Percentiles rank a stretch among this genome's conserved stretches.
Conservation (phyloP, 2,888 invertebrate genomes). For the Brachypalpus laphriformis region DNA sequence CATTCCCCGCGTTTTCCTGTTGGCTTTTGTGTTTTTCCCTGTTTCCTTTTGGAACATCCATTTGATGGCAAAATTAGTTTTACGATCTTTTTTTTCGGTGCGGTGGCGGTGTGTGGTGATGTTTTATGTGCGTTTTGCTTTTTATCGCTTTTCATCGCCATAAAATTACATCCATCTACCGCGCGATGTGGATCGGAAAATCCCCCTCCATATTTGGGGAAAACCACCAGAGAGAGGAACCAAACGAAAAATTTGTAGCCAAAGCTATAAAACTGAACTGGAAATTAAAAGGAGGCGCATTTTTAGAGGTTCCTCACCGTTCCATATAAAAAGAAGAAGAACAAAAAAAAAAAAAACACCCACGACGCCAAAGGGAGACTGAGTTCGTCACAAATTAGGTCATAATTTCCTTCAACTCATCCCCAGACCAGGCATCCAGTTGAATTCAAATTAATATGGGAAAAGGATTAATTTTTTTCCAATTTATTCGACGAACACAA, state of each 20-base stretch:
- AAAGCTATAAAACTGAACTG: slow-evolving; percentile 34
- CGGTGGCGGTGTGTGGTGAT: slow-evolving; percentile 54
- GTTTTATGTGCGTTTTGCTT: slow-evolving; percentile 62
- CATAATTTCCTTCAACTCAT: slow-evolving; percentile 46
- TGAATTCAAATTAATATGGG: slow-evolving; percentile 61
- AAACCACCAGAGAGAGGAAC: slow-evolving; percentile 9
- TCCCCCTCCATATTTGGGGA: slow-evolving; percentile 16
- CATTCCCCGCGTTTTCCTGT: slow-evolving; percentile 1
- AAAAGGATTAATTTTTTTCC: slow-evolving; percentile 47
- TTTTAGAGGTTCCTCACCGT: too few relatives aligned
- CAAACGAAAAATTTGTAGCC: slow-evolving; percentile 42
- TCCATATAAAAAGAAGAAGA: background rate
- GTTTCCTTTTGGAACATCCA: slow-evolving; percentile 54
- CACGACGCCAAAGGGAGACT: background rate
- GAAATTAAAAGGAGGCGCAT: slow-evolving; percentile 66
- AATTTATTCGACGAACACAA: background rate
- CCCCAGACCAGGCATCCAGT: background rate
- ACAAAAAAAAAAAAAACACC: slow-evolving; percentile 20
- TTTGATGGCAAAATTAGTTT: slow-evolving; percentile 74
- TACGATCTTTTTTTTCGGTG: slow-evolving; percentile 55
- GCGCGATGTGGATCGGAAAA: slow-evolving; percentile 11
- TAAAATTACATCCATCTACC: slow-evolving; percentile 43
- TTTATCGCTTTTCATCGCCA: slow-evolving; percentile 67
- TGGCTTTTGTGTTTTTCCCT: background rate
- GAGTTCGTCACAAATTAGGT: slow-evolving; percentile 55